phyloP scores from a whole-genome alignment of 2,797 vertebrate species.

The Lerista edwardsae region DNA sequence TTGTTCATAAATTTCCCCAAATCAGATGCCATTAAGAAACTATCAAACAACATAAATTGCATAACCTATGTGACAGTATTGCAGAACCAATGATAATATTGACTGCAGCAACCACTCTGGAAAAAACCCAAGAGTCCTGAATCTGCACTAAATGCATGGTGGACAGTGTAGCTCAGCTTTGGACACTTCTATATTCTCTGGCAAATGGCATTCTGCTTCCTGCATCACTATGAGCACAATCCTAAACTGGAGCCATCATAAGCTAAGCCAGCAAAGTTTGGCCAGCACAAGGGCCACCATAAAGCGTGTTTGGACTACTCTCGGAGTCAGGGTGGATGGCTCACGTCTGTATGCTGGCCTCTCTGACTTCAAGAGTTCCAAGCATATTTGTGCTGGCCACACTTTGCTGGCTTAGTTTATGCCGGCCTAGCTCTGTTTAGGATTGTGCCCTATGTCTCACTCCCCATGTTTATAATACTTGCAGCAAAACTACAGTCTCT shows the following conservation, averaged over 20 bases:
- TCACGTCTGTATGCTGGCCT: too few species aligned
- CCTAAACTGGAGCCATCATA: too few species aligned
- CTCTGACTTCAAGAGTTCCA: too few species aligned
- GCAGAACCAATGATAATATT: constrained; percentile 7
- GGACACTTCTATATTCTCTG: neutral
- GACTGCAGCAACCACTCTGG: neutral
- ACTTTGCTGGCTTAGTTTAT: too few species aligned
- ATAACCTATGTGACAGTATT: constrained; percentile 23
- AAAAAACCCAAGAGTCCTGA: neutral
- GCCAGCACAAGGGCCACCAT: too few species aligned
- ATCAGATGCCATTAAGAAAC: constrained; percentile 41
- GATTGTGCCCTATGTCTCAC: neutral
- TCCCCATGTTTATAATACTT: neutral
- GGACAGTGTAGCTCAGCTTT: neutral
- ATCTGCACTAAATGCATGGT: neutral
- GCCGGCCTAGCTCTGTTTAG: too few species aligned
- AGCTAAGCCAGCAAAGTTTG: too few species aligned
- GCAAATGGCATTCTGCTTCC: neutral
- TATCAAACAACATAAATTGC: constrained; percentile 27
- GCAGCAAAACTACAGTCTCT: neutral
- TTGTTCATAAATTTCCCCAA: constrained; percentile 41
- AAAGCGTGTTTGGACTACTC: too few species aligned
- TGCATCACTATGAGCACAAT: neutral
- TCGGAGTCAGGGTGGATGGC: too few species aligned
- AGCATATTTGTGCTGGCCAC: too few species aligned